These are phyloP conservation scores for Atta colombica DNA, from an alignment of 1,140 invertebrate species.

Conservation along the genomic window DNA sequence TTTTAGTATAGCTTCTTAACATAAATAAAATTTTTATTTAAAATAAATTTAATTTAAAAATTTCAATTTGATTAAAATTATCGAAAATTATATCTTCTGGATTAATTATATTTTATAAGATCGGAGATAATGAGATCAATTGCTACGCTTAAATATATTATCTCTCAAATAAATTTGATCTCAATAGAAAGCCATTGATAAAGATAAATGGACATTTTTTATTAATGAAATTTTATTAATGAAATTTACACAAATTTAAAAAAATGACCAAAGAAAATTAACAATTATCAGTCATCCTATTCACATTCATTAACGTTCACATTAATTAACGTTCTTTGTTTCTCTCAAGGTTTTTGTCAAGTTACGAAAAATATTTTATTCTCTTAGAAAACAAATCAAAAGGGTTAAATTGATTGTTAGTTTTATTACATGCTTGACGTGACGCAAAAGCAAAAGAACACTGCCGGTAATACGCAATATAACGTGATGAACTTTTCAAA, in stretches of 20 bases:
- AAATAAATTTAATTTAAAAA: background rate
- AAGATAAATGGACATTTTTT: background rate
- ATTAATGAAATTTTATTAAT: background rate
- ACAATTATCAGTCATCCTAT: background rate
- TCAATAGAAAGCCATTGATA: background rate
- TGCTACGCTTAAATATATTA: background rate
- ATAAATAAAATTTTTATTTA: slow-evolving; percentile 1
- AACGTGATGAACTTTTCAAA: slow-evolving; percentile 62
- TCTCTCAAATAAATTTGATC: background rate
- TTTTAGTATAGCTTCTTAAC: background rate
- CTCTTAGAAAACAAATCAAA: slow-evolving; percentile 12
- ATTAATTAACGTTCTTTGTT: slow-evolving; percentile 3
- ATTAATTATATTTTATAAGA: background rate
- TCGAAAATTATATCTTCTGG: background rate
- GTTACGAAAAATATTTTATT: background rate
- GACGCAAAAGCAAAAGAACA: slow-evolving; percentile 19
- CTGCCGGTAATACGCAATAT: background rate
- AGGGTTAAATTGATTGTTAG: slow-evolving; percentile 11
- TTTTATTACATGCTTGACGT: slow-evolving; percentile 35
- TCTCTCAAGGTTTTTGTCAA: background rate
- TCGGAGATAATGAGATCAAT: slow-evolving; percentile 13
- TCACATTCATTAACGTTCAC: background rate
- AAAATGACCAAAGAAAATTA: background rate
- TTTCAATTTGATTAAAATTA: background rate
- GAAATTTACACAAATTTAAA: background rate